phyloP scores from a whole-genome alignment of 1,140 invertebrate genomes.

The Ganaspis sp. region DNA sequence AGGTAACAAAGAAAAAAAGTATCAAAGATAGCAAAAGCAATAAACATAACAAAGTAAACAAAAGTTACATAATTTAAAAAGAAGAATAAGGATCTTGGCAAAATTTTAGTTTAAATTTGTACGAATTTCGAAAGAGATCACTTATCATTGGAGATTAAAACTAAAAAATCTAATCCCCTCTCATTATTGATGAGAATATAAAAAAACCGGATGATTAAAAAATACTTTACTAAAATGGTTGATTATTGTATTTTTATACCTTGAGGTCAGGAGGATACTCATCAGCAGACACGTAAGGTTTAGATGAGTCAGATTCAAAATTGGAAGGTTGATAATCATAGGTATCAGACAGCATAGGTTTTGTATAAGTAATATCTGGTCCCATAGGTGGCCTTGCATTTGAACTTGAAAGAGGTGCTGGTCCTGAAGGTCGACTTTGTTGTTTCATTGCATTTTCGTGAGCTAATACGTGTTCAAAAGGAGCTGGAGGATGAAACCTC shows the following conservation, averaged over 20 bases:
- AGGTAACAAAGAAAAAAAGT: too few relatives aligned
- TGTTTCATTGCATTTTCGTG: constrained; percentile 47
- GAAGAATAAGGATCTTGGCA: too few relatives aligned
- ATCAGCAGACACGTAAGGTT: constrained; percentile 33
- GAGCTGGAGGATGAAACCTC: constrained; percentile 65
- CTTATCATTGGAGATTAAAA: too few relatives aligned
- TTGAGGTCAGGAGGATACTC: background rate
- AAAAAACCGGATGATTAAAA: too few relatives aligned
- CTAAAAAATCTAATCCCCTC: too few relatives aligned
- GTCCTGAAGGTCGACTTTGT: constrained; percentile 32
- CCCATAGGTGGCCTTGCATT: background rate
- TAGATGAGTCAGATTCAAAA: constrained; percentile 39
- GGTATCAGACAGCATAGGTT: constrained; percentile 41
- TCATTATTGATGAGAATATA: too few relatives aligned
- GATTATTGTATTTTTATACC: background rate
- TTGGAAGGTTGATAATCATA: constrained; percentile 49
- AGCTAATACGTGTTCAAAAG: constrained; percentile 54
- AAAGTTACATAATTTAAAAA: too few relatives aligned
- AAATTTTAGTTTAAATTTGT: too few relatives aligned
- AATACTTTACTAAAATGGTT: too few relatives aligned
- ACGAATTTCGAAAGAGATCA: too few relatives aligned
- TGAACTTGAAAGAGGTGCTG: background rate
- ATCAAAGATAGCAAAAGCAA: too few relatives aligned
- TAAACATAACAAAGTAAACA: too few relatives aligned
- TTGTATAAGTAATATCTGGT: constrained; percentile 42